Evolutionary conservation across 2,113 vertebrate genomes (phyloP).

Genomic region (Pleuronectes platessa): DNA sequence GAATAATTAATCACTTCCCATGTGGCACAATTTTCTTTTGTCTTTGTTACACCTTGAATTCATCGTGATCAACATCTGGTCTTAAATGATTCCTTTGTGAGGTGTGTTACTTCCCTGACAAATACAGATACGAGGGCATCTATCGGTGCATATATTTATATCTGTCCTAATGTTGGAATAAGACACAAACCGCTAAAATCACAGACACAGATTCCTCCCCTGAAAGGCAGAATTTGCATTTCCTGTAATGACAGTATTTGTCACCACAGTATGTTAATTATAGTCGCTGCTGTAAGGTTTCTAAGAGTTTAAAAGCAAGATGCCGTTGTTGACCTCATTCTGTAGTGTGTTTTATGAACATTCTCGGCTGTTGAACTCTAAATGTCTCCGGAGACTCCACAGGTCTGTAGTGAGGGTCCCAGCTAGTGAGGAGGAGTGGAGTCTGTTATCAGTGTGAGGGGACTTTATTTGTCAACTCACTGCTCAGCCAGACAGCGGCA

Average conservation of each 20-base stretch:
- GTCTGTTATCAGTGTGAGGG: conserved; percentile 44
- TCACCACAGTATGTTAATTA: conserved; percentile 10
- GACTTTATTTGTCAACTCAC: conserved; percentile 53
- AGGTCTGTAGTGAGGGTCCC: conserved; percentile 18
- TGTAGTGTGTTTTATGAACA: conserved; percentile 8
- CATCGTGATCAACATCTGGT: neutral
- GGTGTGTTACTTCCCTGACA: neutral
- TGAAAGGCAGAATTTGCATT: conserved; percentile 12
- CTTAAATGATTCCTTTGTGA: neutral
- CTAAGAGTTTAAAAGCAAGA: neutral
- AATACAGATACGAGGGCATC: no score
- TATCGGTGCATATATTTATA: no score
- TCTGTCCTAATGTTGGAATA: no score
- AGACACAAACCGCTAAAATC: no score
- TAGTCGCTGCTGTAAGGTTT: neutral
- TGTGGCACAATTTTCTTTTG: conserved; percentile 5
- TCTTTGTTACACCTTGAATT: conserved; percentile 20
- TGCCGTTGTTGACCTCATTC: conserved; percentile 23
- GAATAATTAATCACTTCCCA: conserved; percentile 20
- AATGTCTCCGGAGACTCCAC: conserved; percentile 8
- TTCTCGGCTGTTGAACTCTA: conserved; percentile 4
- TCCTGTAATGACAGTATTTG: conserved; percentile 28
- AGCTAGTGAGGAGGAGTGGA: conserved; percentile 39
- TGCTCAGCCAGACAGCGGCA: conserved; percentile 44
- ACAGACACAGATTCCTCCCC: no score